Evolutionary conservation across 2,797 vertebrate genomes (phyloP), one percentile per base, ranked within the genome.

Genomic region (Gadopsis bispinosus): DNA sequence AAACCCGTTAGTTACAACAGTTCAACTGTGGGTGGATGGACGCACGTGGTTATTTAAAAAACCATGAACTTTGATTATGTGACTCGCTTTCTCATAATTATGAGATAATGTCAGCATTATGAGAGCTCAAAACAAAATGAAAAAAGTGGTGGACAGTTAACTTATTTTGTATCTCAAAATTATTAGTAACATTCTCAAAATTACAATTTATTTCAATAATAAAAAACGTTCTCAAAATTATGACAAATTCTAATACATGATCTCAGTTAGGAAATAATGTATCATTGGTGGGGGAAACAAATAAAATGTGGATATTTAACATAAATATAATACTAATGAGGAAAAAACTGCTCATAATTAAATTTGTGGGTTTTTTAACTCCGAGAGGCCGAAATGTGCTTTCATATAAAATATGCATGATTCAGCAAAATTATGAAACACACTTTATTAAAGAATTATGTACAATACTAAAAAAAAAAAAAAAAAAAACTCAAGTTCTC

Each of bases 381-480:
- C 12, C 1, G 16, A 19, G 7, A 9, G 47, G 47, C 47, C 20
- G 47, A 48, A 22, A 31, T 37, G 47, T 13, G 13, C 11, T 35
- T 69, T 29, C 37, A n/a, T 33, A 9, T 54, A 0, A 60, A 51
- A 51, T 19, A 13, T 1, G n/a, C 22, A 43, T 5, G 26, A 88
- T 20, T 48, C 69, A 51, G 56, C 37, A 5, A 75, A 80, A 83
- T 73, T 84, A 90, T 29, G 48, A 85, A 86, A 86, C 13, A 73
- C 59, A 74, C 73, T 85, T 84, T 87, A 89, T 86, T 84, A 43
- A 79, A 86, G 79, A 76, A 58, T 31, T 66, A 69, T 43, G 0
- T 73, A 81, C 88, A 86, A n/a, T 61, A 58, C 64, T 73, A 26
- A 26, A 26, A 26, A 1, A 26, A 39, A 39, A 39, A 82, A 78